phyloP scores from a whole-genome alignment of 2,113 vertebrate genomes.

The Oenanthe oenanthe region DNA sequence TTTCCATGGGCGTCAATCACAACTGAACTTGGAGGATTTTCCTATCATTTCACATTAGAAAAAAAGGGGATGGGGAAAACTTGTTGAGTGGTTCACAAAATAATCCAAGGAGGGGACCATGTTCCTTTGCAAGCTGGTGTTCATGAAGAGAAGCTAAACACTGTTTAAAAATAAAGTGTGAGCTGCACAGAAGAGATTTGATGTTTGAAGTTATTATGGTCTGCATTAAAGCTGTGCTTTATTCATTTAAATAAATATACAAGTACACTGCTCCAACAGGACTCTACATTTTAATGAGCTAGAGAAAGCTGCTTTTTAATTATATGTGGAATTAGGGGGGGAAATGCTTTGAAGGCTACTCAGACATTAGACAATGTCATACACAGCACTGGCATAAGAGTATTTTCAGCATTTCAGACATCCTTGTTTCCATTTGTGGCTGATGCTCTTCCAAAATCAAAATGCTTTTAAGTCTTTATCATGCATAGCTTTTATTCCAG shows the following conservation, averaged over 20 bases:
- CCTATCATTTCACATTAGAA: neutral
- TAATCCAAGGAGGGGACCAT: fast-evolving
- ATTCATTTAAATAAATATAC: slow-evolving; percentile 22
- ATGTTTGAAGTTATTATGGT: neutral
- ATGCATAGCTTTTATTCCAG: neutral
- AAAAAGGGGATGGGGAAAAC: neutral
- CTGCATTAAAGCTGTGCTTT: neutral
- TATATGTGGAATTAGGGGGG: neutral
- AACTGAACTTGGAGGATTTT: neutral
- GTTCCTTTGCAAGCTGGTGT: neutral
- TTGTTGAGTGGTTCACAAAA: neutral
- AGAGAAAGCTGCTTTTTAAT: slow-evolving; percentile 56
- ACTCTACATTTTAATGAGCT: slow-evolving; percentile 15
- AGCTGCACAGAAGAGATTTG: neutral
- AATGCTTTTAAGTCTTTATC: neutral
- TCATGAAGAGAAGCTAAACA: neutral
- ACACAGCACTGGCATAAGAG: neutral
- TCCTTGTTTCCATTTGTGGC: neutral
- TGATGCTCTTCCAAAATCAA: neutral
- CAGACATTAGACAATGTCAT: neutral
- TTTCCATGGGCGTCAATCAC: neutral
- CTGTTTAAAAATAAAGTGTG: neutral
- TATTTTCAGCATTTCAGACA: slow-evolving; percentile 5
- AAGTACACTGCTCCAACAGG: slow-evolving; percentile 10
- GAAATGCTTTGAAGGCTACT: slow-evolving; percentile 40